phyloP scores from a whole-genome alignment of 2,888 invertebrate species.

The Epinotia ramella region DNA sequence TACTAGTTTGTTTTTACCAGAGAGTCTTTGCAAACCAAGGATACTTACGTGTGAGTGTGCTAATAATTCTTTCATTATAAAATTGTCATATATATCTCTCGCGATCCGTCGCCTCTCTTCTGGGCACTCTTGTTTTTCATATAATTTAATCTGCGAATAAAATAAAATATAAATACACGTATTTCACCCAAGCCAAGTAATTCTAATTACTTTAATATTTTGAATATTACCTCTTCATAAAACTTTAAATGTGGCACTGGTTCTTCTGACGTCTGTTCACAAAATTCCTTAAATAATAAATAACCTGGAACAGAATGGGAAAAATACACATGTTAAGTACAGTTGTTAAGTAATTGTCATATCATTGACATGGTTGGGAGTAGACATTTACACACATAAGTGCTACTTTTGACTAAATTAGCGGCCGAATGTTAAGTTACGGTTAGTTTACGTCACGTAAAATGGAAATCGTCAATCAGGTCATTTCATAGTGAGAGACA shows the following conservation, averaged over 20 bases:
- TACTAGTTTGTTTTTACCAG: background rate
- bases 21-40: background rate
- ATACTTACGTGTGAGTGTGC: slow-evolving; percentile 98
- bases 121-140: slow-evolving; percentile 98
- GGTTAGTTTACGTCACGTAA: slow-evolving; percentile 36
- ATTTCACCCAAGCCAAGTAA: background rate
- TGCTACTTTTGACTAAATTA: slow-evolving; percentile 34
- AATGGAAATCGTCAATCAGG: background rate
- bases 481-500: background rate
- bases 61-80: slow-evolving; percentile 99
- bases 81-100: slow-evolving; percentile 99
- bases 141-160: slow-evolving; percentile 96
- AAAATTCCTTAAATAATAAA: slow-evolving; percentile 99
- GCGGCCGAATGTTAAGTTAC: slow-evolving; percentile 29
- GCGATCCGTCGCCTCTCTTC: slow-evolving; percentile 98
- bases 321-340: slow-evolving; percentile 47
- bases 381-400: slow-evolving; percentile 28
- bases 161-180: slow-evolving; percentile 46
- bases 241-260: slow-evolving; percentile 99
- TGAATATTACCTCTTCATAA: slow-evolving; percentile 96
- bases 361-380: slow-evolving; percentile 28
- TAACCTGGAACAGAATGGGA: slow-evolving; percentile 91
- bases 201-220: slow-evolving; percentile 1
- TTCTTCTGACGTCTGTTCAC: slow-evolving; percentile 98
- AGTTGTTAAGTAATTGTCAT: slow-evolving; percentile 31